Conservation (phyloP, 2,113 vertebrate genomes). For the Triplophysa tibetana region DNA sequence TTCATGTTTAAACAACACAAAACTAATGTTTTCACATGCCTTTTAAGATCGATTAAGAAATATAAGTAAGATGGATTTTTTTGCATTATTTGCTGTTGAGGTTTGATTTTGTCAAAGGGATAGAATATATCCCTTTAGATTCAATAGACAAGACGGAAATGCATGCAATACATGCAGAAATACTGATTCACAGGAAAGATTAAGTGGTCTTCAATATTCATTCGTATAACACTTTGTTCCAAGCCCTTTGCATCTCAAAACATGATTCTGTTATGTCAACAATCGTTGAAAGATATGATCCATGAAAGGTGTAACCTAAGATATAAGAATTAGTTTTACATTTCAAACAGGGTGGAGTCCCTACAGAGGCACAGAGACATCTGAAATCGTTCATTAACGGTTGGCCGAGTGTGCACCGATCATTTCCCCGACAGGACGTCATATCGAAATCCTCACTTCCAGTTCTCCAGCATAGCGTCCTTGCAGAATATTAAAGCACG, state of each 20-base stretch:
- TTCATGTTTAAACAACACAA: too few species aligned
- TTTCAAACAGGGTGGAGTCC: conserved; percentile 39
- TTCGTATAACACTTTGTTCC: neutral
- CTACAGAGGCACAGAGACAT: neutral
- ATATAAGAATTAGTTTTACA: conserved; percentile 17
- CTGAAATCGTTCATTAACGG: neutral
- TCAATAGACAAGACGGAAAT: too few species aligned
- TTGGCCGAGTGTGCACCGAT: neutral
- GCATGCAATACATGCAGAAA: too few species aligned
- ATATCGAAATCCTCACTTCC: neutral
- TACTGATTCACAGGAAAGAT: too few species aligned
- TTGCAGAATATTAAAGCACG: neutral
- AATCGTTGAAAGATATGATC: conserved; percentile 33
- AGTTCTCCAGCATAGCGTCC: conserved; percentile 15
- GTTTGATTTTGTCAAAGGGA: too few species aligned
- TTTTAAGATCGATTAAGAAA: too few species aligned
- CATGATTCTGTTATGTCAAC: conserved; percentile 37
- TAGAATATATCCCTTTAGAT: too few species aligned
- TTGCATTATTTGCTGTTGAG: too few species aligned
- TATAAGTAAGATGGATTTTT: too few species aligned
- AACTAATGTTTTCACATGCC: too few species aligned
- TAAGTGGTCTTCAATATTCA: neutral
- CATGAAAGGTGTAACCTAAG: conserved; percentile 11
- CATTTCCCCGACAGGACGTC: neutral
- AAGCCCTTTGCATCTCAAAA: conserved; percentile 27